Percentiles rank a stretch among this genome's conserved stretches.
Conservation (phyloP, 2,888 invertebrate species). For the Cephonodes hylas region DNA sequence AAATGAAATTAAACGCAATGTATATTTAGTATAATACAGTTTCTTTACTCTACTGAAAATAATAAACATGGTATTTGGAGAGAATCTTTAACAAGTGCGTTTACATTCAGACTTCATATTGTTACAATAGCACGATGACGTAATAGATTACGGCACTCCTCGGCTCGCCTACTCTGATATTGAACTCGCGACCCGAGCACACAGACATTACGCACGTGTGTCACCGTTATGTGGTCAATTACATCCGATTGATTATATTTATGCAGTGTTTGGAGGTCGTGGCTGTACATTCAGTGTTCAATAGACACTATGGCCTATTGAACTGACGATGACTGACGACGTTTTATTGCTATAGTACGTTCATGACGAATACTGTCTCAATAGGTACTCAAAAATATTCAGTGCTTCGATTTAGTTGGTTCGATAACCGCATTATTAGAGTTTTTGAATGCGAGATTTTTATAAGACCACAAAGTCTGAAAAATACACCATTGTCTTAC, state of each 20-base stretch:
- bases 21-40: too few species aligned
- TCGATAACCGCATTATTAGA: too few species aligned
- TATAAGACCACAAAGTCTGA: too few species aligned
- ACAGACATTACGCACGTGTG: neutral
- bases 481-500: too few species aligned
- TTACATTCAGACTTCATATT: constrained; percentile 3
- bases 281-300: neutral
- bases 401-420: too few species aligned
- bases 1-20: too few species aligned
- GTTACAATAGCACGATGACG: constrained; percentile 52
- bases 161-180: constrained; percentile 45
- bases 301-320: neutral
- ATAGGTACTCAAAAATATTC: too few species aligned
- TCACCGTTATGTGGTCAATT: constrained; percentile 13
- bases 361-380: too few species aligned
- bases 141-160: constrained; percentile 45
- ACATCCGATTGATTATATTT: neutral
- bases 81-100: constrained; percentile 14
- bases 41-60: too few species aligned
- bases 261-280: neutral
- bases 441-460: too few species aligned
- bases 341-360: too few species aligned
- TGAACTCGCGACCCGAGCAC: constrained; percentile 51
- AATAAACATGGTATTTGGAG: neutral
- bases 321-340: too few species aligned